Evolutionary conservation across 1,140 invertebrate species (phyloP).

Genomic region (Euura saliciscinereae): DNA sequence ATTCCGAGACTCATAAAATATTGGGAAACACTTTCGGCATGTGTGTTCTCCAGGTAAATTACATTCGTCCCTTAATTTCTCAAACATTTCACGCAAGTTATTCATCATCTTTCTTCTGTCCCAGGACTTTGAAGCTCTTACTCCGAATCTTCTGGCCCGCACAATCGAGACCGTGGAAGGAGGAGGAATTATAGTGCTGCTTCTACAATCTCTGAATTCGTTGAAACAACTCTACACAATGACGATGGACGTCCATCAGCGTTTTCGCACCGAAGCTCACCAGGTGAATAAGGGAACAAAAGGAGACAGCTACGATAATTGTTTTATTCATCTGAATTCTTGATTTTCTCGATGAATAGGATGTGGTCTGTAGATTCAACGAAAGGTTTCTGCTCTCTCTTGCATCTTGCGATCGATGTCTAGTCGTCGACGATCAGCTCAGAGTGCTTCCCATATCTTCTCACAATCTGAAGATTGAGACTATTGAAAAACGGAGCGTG

Average conservation of each 20-base stretch:
- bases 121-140: constrained; percentile 98
- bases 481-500: constrained; percentile 62
- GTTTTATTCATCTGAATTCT: no score
- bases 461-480: constrained; percentile 79
- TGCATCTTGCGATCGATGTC: constrained; percentile 83
- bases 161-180: constrained; percentile 99
- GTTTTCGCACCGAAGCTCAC: constrained; percentile 93
- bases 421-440: constrained; percentile 94
- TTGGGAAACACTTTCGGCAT: constrained; percentile 98
- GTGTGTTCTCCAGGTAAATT: constrained; percentile 86
- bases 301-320: no score
- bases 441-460: constrained; percentile 93
- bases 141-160: constrained; percentile 96
- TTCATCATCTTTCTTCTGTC: no score
- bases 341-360: constrained; percentile 34
- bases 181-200: constrained; percentile 90
- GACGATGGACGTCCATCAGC: constrained; percentile 98
- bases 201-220: constrained; percentile 86
- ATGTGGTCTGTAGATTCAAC: constrained; percentile 94
- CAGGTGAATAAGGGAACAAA: constrained; percentile 48
- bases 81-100: no score
- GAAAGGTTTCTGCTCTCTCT: constrained; percentile 95
- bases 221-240: constrained; percentile 95
- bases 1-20: constrained; percentile 97
- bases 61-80: no score